These are phyloP conservation scores for Leptestheria dahalacensis DNA, from an alignment of 1,140 invertebrate genomes.

Conservation along the genomic window DNA sequence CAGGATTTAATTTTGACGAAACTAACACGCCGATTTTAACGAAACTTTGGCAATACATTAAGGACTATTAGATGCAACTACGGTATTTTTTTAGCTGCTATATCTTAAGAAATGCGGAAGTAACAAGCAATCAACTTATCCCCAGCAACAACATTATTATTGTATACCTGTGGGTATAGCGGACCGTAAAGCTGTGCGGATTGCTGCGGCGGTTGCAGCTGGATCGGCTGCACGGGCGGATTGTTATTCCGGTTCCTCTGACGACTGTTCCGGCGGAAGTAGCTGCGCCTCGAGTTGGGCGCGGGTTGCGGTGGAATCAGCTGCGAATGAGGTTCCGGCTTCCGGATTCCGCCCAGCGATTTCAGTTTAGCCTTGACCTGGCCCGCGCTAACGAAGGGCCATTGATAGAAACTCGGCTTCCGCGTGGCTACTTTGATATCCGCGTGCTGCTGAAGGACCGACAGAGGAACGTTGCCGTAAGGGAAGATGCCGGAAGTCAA, in stretches of 20 bases:
- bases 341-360: constrained; percentile 3
- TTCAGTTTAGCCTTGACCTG: neutral
- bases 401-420: constrained; percentile 14
- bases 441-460: constrained; percentile 15
- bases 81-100: no score
- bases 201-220: constrained; percentile 2
- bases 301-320: constrained; percentile 10
- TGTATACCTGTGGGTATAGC: no score
- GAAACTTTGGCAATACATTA: no score
- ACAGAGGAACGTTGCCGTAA: constrained; percentile 13
- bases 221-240: neutral
- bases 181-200: no score
- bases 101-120: no score
- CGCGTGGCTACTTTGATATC: constrained; percentile 15
- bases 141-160: no score
- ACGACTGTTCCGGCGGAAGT: neutral
- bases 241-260: neutral
- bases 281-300: neutral
- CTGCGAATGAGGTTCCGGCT: constrained; percentile 6
- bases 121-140: no score
- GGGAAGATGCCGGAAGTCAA: constrained; percentile 10
- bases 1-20: no score
- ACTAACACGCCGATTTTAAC: no score
- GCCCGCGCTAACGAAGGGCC: constrained; percentile 3
- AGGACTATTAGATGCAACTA: no score